Evolutionary conservation across 2,888 invertebrate species (phyloP).

Genomic region (Nymphalis c-album): DNA sequence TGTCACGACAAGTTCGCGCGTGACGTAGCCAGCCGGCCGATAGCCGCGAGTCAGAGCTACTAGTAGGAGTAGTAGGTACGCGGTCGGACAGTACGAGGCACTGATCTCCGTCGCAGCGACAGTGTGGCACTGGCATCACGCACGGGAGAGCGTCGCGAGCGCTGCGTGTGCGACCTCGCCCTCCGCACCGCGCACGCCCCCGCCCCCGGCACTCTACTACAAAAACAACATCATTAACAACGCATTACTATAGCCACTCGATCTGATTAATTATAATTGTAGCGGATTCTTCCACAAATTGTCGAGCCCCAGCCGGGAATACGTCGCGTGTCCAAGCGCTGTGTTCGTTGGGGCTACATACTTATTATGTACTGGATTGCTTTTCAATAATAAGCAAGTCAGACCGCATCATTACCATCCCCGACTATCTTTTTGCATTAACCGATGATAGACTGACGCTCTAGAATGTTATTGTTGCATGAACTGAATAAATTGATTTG

Average conservation of each 20-base stretch:
- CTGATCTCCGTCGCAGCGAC: background rate
- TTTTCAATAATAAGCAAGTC: background rate
- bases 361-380: no score
- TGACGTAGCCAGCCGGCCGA: background rate
- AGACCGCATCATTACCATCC: background rate
- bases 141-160: background rate
- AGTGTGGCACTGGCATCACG: background rate
- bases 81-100: background rate
- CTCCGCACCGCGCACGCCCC: conserved; percentile 2
- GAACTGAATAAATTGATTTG: no score
- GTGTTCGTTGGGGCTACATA: background rate
- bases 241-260: conserved; percentile 2
- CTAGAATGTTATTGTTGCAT: no score
- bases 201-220: conserved; percentile 2
- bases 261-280: conserved; percentile 15
- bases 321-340: background rate
- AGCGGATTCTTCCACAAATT: conserved; percentile 3
- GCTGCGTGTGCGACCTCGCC: conserved; percentile 9
- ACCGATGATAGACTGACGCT: no score
- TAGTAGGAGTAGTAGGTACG: background rate
- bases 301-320: conserved; percentile 8
- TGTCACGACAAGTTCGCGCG: background rate
- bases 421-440: background rate
- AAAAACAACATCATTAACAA: conserved; percentile 21
- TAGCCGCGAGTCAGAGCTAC: background rate